Conservation (phyloP, 92 coral and sea anemone genomes). For the Epizoanthus fatuus region DNA sequence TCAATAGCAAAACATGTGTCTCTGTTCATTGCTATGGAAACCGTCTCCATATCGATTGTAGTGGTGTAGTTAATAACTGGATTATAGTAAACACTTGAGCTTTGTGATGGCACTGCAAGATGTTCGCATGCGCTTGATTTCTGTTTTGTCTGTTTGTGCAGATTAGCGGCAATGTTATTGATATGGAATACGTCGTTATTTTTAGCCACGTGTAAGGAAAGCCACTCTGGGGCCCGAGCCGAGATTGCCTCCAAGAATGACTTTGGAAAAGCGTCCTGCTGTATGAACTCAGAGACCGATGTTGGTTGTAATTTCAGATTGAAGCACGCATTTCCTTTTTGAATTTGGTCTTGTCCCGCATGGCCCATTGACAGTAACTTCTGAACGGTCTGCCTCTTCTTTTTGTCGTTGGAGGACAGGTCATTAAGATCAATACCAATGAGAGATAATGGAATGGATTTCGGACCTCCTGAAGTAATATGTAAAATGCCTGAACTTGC, state of each 20-base stretch:
- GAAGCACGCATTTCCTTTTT: not conserved
- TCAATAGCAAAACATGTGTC: constrained; percentile 51
- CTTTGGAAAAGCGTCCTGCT: constrained; percentile 37
- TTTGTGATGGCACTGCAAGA: constrained; percentile 20
- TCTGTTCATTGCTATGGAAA: constrained; percentile 25
- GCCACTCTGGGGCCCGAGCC: constrained; percentile 54
- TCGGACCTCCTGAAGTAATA: not conserved
- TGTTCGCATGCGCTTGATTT: constrained; percentile 33
- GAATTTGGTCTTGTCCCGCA: not conserved
- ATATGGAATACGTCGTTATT: constrained; percentile 47
- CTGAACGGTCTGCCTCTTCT: constrained; percentile 7
- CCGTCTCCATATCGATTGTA: constrained; percentile 21
- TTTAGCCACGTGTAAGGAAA: constrained; percentile 10
- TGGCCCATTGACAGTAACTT: not conserved
- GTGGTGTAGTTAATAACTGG: constrained; percentile 38
- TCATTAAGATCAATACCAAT: constrained; percentile 40
- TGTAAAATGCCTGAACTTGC: constrained; percentile 61
- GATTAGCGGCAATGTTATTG: constrained; percentile 39
- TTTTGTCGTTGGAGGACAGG: not conserved
- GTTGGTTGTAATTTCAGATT: not conserved
- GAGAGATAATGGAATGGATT: constrained; percentile 43
- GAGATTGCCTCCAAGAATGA: constrained; percentile 50
- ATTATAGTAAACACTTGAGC: constrained; percentile 18
- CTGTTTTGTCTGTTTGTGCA: not conserved
- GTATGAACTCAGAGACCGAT: constrained; percentile 44